Evolutionary conservation across 2,888 invertebrate species (phyloP).

Genomic region (Conops quadrifasciatus): DNA sequence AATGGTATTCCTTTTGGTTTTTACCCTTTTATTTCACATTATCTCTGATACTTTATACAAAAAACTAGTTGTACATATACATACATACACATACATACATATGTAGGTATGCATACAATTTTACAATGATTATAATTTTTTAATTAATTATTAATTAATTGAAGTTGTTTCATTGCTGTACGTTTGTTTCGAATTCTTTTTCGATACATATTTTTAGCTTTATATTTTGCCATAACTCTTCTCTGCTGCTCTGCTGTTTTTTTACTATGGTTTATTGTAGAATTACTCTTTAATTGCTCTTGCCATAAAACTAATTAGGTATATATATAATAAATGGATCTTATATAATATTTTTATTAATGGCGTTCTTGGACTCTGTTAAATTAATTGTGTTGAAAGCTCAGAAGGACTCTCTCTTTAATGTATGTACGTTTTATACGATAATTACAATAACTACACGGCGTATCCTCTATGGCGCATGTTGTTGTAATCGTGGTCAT

Average conservation of each 20-base stretch:
- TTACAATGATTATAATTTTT: conserved; percentile 31
- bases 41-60: conserved; percentile 35
- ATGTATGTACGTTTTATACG: conserved; percentile 37
- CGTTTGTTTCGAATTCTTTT: background rate
- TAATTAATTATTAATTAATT: conserved; percentile 22
- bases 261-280: background rate
- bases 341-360: conserved; percentile 32
- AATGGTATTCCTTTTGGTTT: conserved; percentile 9
- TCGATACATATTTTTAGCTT: background rate
- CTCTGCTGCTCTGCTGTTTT: background rate
- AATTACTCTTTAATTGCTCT: background rate
- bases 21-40: conserved; percentile 31
- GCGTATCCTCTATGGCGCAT: background rate
- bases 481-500: background rate
- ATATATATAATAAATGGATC: conserved; percentile 1
- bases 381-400: conserved; percentile 22
- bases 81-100: no score
- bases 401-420: conserved; percentile 41
- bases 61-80: conserved; percentile 14
- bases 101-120: no score
- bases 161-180: conserved; percentile 24
- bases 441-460: background rate
- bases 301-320: background rate
- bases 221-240: conserved; percentile 1
- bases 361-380: conserved; percentile 8